Percentiles rank a stretch among this genome's conserved stretches.
These are phyloP conservation scores for Amphibalanus amphitrite DNA, from an alignment of 1,140 invertebrate species.

Conservation along the genomic window DNA sequence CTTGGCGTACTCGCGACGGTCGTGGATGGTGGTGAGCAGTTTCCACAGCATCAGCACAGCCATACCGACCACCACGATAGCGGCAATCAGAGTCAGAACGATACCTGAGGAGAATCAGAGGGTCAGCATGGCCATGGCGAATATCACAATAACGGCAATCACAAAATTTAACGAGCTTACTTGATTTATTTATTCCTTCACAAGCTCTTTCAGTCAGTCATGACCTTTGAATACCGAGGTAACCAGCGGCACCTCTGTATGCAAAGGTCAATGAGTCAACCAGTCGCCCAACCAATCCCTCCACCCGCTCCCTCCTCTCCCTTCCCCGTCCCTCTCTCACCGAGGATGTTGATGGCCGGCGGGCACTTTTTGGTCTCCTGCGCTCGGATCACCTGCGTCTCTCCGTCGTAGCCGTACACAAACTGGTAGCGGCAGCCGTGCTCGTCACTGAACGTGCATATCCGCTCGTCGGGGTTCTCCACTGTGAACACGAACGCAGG, in stretches of 20 bases:
- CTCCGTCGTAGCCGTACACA: conserved; percentile 47
- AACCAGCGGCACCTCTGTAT: neutral
- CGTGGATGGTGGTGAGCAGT: conserved; percentile 84
- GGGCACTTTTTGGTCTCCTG: conserved; percentile 31
- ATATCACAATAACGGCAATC: neutral
- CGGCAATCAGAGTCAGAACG: conserved; percentile 86
- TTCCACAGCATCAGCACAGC: conserved; percentile 89
- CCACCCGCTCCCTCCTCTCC: too few species aligned
- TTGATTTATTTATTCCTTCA: too few species aligned
- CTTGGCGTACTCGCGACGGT: conserved; percentile 84
- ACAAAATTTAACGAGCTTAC: too few species aligned
- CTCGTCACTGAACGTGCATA: conserved; percentile 59
- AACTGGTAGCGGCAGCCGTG: conserved; percentile 67
- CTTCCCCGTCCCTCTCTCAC: conserved; percentile 22
- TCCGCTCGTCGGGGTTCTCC: conserved; percentile 14
- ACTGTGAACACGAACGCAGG: conserved; percentile 3
- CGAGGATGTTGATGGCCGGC: conserved; percentile 27
- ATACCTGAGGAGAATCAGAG: conserved; percentile 43
- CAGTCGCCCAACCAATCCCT: too few species aligned
- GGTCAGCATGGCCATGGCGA: neutral
- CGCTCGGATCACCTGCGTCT: conserved; percentile 37
- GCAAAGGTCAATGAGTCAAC: too few species aligned
- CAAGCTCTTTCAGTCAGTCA: too few species aligned
- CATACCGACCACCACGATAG: conserved; percentile 72
- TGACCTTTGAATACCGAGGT: too few species aligned